Percentiles rank a stretch among this genome's conserved stretches.
Conservation (phyloP, 2,797 vertebrate genomes). For the Brotogeris chrysoptera region DNA sequence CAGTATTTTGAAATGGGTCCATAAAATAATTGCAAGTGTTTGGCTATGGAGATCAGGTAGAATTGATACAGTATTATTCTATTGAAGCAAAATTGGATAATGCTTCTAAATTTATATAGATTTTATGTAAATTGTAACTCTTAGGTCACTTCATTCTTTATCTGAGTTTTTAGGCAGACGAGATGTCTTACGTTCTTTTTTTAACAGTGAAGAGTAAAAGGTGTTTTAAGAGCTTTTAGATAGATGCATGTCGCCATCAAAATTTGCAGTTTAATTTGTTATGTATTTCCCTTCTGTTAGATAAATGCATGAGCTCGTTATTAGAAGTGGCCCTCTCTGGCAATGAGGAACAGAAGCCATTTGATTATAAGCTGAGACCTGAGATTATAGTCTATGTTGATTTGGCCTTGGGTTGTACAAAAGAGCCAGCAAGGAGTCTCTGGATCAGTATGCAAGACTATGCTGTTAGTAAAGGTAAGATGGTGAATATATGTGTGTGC, state of each 20-base stretch:
- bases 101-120: not conserved
- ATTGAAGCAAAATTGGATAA: not conserved
- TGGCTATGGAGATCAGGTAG: not conserved
- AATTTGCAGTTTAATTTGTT: not conserved
- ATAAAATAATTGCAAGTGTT: not conserved
- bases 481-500: not conserved
- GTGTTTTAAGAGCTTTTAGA: not conserved
- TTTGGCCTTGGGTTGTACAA: slow-evolving; percentile 90
- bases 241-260: not conserved
- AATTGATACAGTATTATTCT: not conserved
- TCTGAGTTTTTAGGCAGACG: not conserved
- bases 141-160: not conserved
- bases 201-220: not conserved
- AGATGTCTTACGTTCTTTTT: not conserved
- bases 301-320: slow-evolving; percentile 90
- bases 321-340: slow-evolving; percentile 93
- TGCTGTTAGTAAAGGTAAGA: slow-evolving; percentile 92
- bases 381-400: slow-evolving; percentile 89
- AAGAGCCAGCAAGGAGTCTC: slow-evolving; percentile 92
- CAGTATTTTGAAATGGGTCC: not conserved
- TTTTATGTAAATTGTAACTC: not conserved
- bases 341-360: slow-evolving; percentile 95
- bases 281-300: slow-evolving; percentile 70
- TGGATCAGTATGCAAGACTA: slow-evolving; percentile 99
- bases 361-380: slow-evolving; percentile 88